Evolutionary conservation across 1,140 invertebrate species (phyloP).

Genomic region (Hestina assimilis): DNA sequence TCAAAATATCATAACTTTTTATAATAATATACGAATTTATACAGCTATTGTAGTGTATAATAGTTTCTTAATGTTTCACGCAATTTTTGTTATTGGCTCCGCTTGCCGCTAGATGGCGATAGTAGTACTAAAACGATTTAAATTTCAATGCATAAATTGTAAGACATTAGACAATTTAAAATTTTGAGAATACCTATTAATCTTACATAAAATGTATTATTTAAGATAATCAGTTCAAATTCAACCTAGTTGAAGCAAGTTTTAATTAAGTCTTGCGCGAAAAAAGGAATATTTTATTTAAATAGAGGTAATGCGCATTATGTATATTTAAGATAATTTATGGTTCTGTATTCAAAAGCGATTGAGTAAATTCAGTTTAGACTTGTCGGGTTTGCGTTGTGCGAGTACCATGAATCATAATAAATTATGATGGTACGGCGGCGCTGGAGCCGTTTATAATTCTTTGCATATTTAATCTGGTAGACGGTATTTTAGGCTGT

Average conservation of each 20-base stretch:
- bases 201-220: too few relatives aligned
- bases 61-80: too few relatives aligned
- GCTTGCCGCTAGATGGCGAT: conserved; percentile 6
- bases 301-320: too few relatives aligned
- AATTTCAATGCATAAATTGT: background rate
- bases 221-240: too few relatives aligned
- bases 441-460: conserved; percentile 21
- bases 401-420: conserved; percentile 16
- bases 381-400: conserved; percentile 20
- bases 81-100: background rate
- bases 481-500: conserved; percentile 6
- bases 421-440: conserved; percentile 16
- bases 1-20: too few relatives aligned
- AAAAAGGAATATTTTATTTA: too few relatives aligned
- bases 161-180: conserved; percentile 7
- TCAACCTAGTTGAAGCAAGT: too few relatives aligned
- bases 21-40: background rate
- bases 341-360: conserved; percentile 14
- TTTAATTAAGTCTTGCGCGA: too few relatives aligned
- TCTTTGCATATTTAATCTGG: conserved; percentile 18
- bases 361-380: conserved; percentile 25
- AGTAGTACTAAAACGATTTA: background rate
- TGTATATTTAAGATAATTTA: conserved; percentile 19
- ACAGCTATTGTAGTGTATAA: too few relatives aligned
- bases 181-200: too few relatives aligned